A percentile compares a stretch with the other conserved stretches of the same genome.
These are phyloP conservation scores for Pteromalus puparum DNA, from an alignment of 1,140 invertebrate genomes.

Conservation along the genomic window DNA sequence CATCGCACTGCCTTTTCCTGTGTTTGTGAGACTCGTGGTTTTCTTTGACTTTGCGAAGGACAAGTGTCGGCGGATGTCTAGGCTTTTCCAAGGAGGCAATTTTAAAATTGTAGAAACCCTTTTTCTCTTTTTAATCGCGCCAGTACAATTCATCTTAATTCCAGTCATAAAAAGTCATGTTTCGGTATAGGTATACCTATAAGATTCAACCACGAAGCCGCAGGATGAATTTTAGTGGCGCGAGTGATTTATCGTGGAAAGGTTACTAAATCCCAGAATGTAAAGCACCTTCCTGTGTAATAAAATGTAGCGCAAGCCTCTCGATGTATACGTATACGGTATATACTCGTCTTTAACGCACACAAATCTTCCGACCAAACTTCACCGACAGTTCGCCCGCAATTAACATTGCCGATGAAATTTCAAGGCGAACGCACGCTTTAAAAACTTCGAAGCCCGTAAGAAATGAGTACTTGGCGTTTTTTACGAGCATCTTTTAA, in stretches of 20 bases:
- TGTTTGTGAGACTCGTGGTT: background rate
- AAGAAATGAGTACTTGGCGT: background rate
- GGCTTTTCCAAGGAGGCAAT: background rate
- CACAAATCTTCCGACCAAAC: background rate
- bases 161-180: background rate
- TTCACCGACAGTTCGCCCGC: background rate
- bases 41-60: too few relatives aligned
- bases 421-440: background rate
- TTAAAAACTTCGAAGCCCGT: background rate
- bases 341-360: background rate
- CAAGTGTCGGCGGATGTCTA: background rate
- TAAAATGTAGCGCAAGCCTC: background rate
- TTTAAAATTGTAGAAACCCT: too few relatives aligned
- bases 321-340: too few relatives aligned
- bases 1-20: background rate
- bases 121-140: background rate
- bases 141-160: background rate
- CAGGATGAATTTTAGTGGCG: background rate
- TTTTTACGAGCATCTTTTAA: background rate
- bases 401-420: background rate
- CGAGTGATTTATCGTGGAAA: conserved; percentile 2
- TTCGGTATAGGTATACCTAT: background rate
- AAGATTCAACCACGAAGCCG: background rate
- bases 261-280: conserved; percentile 15
- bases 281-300: background rate